These are phyloP conservation scores for Noturus placidus DNA, from an alignment of 2,113 vertebrate genomes.

Conservation along the genomic window DNA sequence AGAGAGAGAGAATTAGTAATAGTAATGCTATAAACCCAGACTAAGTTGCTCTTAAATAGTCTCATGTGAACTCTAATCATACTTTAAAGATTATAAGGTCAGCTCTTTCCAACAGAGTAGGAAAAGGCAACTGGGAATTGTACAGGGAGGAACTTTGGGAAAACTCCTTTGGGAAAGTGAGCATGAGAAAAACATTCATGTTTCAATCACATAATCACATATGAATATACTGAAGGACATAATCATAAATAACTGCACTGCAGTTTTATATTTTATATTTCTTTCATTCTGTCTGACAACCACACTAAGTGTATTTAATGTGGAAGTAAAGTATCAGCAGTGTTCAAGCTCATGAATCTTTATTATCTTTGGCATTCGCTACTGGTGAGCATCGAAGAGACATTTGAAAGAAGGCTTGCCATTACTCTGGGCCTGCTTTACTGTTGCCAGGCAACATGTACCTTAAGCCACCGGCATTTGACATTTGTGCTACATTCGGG, in stretches of 20 bases:
- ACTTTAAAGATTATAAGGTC: constrained; percentile 7
- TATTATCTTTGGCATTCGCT: not conserved
- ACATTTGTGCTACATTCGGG: not conserved
- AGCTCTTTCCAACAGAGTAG: constrained; percentile 24
- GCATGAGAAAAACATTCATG: constrained; percentile 3
- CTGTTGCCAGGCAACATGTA: constrained; percentile 36
- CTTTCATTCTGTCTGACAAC: not conserved
- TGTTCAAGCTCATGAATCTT: not conserved
- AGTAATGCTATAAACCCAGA: constrained; percentile 5
- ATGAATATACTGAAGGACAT: not conserved
- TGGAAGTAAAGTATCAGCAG: constrained; percentile 4
- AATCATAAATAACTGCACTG: not conserved
- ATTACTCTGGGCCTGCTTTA: constrained; percentile 15
- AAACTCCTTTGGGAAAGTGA: not conserved
- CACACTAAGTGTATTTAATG: not conserved
- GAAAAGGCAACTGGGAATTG: not conserved
- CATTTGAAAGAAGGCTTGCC: constrained; percentile 3
- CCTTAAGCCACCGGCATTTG: constrained; percentile 17
- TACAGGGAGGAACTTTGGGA: constrained; percentile 4
- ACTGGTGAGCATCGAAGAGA: not conserved
- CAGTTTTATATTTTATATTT: not conserved
- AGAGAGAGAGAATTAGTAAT: too few species aligned
- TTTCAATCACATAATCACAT: constrained; percentile 28
- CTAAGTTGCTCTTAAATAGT: not conserved
- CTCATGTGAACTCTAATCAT: not conserved